These are phyloP conservation scores for Dysidea cf. avara DNA, from an alignment of 37 sponge, comb jelly and placozoan genomes.

Conservation along the genomic window DNA sequence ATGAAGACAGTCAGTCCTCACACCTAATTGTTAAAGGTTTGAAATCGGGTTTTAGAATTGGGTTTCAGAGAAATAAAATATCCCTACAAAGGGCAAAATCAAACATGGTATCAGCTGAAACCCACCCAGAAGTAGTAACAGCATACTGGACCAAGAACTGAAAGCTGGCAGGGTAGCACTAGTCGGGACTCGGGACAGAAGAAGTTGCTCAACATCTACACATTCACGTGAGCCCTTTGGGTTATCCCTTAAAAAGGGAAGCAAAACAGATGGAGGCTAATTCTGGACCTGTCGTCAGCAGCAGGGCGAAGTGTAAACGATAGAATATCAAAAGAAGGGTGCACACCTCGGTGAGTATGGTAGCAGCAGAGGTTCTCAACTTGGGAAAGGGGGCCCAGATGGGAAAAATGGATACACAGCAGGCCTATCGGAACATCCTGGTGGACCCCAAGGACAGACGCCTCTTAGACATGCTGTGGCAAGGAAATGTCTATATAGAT, in stretches of 20 bases:
- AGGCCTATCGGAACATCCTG: constrained; percentile 15
- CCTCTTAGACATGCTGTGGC: constrained; percentile 19
- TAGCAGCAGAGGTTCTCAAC: not conserved
- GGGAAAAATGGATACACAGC: constrained; percentile 14
- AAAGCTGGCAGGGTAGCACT: constrained; percentile 17
- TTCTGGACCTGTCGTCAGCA: constrained; percentile 28
- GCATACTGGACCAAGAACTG: not conserved
- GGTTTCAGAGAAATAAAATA: not conserved
- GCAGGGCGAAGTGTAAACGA: constrained; percentile 22
- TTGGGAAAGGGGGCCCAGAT: constrained; percentile 1
- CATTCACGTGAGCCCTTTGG: constrained; percentile 17
- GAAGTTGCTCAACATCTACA: no score
- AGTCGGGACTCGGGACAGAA: no score
- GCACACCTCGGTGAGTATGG: constrained; percentile 3
- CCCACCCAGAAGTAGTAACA: not conserved
- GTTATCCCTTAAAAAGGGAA: constrained; percentile 10
- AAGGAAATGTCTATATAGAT: constrained; percentile 5
- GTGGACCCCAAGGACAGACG: constrained; percentile 11
- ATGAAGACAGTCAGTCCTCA: not conserved
- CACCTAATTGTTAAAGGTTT: not conserved
- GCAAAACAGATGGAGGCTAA: constrained; percentile 18
- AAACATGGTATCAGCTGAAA: constrained; percentile 3
- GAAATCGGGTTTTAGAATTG: not conserved
- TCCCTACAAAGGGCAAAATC: not conserved
- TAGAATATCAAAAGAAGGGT: not conserved